Evolutionary conservation across 2,888 invertebrate genomes (phyloP).

Genomic region (Dryadula phaetusa): DNA sequence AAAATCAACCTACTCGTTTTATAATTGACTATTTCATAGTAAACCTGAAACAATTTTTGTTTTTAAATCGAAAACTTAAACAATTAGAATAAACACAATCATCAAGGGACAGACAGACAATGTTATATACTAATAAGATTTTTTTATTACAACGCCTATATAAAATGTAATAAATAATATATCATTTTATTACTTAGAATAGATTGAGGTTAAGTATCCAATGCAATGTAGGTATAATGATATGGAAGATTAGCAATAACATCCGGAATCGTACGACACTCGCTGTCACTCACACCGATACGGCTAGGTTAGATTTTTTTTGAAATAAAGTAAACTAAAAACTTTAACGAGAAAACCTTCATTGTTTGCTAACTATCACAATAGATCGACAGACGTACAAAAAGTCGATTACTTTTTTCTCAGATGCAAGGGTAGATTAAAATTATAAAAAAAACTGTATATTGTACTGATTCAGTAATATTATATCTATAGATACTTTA

Average conservation of each 20-base stretch:
- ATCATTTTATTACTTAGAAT: constrained; percentile 16
- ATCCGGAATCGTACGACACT: constrained; percentile 8
- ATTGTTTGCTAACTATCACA: constrained; percentile 13
- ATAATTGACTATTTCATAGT: too few relatives aligned
- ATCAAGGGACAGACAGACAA: background rate
- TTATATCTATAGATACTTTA: background rate
- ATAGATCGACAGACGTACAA: constrained; percentile 5
- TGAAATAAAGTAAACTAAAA: constrained; percentile 15
- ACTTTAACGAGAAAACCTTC: constrained; percentile 12
- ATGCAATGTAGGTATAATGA: constrained; percentile 21
- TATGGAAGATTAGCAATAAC: constrained; percentile 19
- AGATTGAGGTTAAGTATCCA: constrained; percentile 23
- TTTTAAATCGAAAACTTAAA: too few relatives aligned
- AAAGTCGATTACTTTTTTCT: constrained; percentile 17
- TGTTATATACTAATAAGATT: background rate
- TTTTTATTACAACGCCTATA: background rate
- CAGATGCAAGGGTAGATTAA: background rate
- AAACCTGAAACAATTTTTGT: too few relatives aligned
- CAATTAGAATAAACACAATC: background rate
- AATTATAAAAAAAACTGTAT: background rate
- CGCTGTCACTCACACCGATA: constrained; percentile 5
- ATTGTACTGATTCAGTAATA: background rate
- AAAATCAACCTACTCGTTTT: too few relatives aligned
- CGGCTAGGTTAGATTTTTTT: constrained; percentile 3
- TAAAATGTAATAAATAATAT: background rate